phyloP scores from a whole-genome alignment of 1,140 invertebrate genomes.

The Chelonus insularis region DNA sequence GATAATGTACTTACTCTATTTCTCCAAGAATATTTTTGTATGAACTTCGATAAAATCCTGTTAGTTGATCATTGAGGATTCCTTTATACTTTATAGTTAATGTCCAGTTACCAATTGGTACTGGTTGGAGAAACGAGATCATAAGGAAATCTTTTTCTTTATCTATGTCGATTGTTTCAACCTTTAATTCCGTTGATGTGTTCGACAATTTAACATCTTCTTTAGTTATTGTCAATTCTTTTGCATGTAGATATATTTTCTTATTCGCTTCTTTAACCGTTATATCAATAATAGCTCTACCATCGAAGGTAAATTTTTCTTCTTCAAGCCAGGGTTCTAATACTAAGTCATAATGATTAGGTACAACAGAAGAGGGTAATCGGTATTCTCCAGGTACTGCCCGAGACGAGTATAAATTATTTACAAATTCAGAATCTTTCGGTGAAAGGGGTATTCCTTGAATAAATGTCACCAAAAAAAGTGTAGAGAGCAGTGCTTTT shows the following conservation, averaged over 20 bases:
- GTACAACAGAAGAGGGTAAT: conserved; percentile 63
- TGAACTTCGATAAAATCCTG: conserved; percentile 38
- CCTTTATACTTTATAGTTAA: conserved; percentile 29
- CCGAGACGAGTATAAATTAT: neutral
- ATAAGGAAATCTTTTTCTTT: conserved; percentile 10
- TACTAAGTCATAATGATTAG: conserved; percentile 23
- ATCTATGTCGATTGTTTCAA: neutral
- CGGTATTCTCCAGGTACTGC: conserved; percentile 47
- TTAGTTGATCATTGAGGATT: conserved; percentile 23
- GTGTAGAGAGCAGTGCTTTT: too few species aligned
- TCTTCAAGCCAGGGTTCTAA: conserved; percentile 27
- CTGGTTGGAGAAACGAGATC: neutral
- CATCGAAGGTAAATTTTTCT: conserved; percentile 33
- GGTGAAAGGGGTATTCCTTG: neutral
- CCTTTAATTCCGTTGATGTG: neutral
- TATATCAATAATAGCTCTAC: conserved; percentile 26
- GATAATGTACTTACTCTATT: conserved; percentile 29
- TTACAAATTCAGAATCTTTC: neutral
- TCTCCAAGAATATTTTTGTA: conserved; percentile 25
- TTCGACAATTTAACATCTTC: neutral
- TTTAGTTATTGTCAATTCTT: conserved; percentile 19
- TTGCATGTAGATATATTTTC: conserved; percentile 35
- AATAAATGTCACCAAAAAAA: too few species aligned
- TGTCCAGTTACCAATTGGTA: neutral
- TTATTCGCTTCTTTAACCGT: neutral